Evolutionary conservation across 2,888 invertebrate genomes (phyloP).

Genomic region (Hyposoter dolosus): DNA sequence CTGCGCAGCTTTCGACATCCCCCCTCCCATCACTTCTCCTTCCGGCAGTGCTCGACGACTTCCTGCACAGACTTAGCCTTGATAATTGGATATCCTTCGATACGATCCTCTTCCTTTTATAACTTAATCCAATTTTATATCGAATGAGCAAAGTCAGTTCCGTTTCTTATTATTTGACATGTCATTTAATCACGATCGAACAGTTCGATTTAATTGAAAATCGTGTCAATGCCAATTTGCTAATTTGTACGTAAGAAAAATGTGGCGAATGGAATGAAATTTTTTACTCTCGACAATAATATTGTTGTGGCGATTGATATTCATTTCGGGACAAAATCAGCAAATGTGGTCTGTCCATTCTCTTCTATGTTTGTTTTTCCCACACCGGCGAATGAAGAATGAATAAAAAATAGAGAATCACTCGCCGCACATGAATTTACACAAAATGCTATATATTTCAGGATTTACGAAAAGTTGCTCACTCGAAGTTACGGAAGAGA

Average conservation of each 20-base stretch:
- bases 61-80: neutral
- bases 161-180: neutral
- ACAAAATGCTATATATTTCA: slow-evolving; percentile 45
- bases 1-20: neutral
- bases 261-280: too few species aligned
- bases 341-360: too few species aligned
- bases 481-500: slow-evolving; percentile 11
- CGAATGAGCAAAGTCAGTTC: neutral
- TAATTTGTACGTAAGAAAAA: too few species aligned
- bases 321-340: too few species aligned
- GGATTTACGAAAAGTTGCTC: slow-evolving; percentile 46
- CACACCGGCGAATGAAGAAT: neutral
- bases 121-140: neutral
- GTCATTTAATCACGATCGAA: neutral
- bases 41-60: neutral
- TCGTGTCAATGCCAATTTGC: too few species aligned
- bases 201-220: neutral
- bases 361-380: neutral
- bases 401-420: neutral
- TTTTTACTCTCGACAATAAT: too few species aligned
- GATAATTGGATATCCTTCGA: neutral
- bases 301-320: too few species aligned
- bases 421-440: neutral
- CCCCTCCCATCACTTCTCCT: neutral
- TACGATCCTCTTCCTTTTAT: neutral